These are phyloP conservation scores for Carettochelys insculpta DNA, from an alignment of 2,113 vertebrate species.

Conservation along the genomic window DNA sequence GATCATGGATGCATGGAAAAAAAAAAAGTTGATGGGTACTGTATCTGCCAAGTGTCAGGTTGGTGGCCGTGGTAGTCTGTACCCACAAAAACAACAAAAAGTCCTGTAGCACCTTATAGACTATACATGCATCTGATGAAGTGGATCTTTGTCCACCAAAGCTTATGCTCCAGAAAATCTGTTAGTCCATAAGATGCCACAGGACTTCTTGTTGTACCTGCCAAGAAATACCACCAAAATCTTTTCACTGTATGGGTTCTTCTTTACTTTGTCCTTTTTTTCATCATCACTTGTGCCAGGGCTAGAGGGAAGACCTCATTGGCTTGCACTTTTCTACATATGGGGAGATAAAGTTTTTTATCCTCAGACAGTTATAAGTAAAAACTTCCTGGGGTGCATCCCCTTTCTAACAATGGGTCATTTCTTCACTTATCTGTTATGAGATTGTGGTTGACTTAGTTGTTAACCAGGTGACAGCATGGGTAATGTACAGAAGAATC, in stretches of 20 bases:
- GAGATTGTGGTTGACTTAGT: background rate
- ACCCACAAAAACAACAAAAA: too few species aligned
- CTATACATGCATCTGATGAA: too few species aligned
- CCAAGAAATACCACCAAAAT: background rate
- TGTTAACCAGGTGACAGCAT: fast-evolving
- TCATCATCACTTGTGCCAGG: fast-evolving
- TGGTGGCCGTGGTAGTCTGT: too few species aligned
- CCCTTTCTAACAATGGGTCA: background rate
- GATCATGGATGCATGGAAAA: background rate
- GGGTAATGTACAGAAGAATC: background rate
- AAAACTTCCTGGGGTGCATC: background rate
- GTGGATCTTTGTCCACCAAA: too few species aligned
- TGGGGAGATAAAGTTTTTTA: background rate
- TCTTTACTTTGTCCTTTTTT: background rate
- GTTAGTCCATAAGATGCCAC: too few species aligned
- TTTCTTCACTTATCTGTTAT: fast-evolving
- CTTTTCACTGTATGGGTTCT: background rate
- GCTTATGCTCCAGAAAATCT: too few species aligned
- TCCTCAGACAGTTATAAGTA: background rate
- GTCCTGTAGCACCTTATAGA: too few species aligned
- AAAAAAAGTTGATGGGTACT: background rate
- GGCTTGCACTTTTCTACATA: background rate
- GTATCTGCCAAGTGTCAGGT: background rate
- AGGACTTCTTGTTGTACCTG: too few species aligned
- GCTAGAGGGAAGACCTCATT: background rate